These are phyloP conservation scores for Dorcus parallelipipedus DNA, from an alignment of 2,888 invertebrate genomes.

Conservation along the genomic window DNA sequence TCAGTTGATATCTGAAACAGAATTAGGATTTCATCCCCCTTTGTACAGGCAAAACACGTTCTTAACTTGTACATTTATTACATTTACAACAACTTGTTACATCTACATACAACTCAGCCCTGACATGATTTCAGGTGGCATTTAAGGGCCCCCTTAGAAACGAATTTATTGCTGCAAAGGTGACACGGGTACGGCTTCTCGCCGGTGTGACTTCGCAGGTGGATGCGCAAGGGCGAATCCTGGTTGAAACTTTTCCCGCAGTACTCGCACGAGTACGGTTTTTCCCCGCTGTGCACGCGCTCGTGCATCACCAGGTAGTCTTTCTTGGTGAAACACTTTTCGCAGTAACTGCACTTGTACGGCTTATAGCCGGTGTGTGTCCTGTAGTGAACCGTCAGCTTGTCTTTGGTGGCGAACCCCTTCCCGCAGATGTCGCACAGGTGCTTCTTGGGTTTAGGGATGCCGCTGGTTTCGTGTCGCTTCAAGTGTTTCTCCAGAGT, in stretches of 20 bases:
- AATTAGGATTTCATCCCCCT: no score
- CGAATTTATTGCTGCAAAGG: constrained; percentile 30
- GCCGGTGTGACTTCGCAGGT: constrained; percentile 60
- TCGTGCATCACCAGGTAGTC: constrained; percentile 61
- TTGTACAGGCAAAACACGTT: no score
- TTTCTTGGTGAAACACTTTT: constrained; percentile 59
- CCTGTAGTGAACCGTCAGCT: constrained; percentile 37
- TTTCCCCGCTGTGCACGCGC: constrained; percentile 61
- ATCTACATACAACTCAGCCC: neutral
- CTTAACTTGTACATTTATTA: no score
- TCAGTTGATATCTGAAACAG: no score
- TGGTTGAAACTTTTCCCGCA: constrained; percentile 63
- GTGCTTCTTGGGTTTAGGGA: constrained; percentile 28
- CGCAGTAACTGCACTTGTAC: constrained; percentile 48
- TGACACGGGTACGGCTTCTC: constrained; percentile 54
- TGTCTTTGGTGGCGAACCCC: constrained; percentile 39
- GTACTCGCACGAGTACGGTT: constrained; percentile 59
- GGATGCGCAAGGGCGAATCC: constrained; percentile 59
- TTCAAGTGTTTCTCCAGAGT: constrained; percentile 49
- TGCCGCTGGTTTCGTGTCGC: constrained; percentile 17
- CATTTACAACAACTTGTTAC: no score
- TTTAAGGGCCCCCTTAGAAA: constrained; percentile 14
- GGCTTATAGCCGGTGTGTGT: constrained; percentile 37
- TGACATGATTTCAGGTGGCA: constrained; percentile 12
- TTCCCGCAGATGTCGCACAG: constrained; percentile 44